Percentiles rank a stretch among this genome's conserved stretches.
Conservation (phyloP, 2,888 invertebrate genomes). For the Blastobasis adustella region DNA sequence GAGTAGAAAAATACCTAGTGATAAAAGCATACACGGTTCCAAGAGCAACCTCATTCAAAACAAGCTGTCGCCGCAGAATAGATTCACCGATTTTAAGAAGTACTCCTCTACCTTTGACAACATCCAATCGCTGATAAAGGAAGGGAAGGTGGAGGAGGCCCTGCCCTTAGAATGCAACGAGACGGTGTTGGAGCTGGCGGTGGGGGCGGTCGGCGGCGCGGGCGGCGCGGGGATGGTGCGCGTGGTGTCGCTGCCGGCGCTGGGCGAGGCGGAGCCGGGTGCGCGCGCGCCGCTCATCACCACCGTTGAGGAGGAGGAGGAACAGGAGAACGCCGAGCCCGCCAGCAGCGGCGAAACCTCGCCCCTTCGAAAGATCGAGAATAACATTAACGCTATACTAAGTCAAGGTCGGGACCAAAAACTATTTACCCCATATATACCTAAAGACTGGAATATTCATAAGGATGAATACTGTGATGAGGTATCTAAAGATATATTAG, state of each 20-base stretch:
- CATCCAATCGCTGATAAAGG: constrained; percentile 82
- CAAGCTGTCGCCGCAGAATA: constrained; percentile 71
- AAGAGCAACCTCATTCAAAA: constrained; percentile 49
- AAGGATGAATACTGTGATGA: constrained; percentile 74
- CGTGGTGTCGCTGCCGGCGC: constrained; percentile 80
- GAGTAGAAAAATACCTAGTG: constrained; percentile 54
- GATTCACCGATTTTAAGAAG: constrained; percentile 78
- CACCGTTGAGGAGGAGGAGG: constrained; percentile 83
- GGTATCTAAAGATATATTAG: constrained; percentile 68
- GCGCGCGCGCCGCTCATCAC: constrained; percentile 79
- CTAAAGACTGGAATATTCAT: constrained; percentile 75
- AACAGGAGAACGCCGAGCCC: constrained; percentile 77
- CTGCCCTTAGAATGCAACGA: constrained; percentile 68
- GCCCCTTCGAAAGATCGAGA: constrained; percentile 81
- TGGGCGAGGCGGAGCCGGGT: constrained; percentile 63
- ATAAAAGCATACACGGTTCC: constrained; percentile 39
- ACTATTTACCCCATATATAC: constrained; percentile 68
- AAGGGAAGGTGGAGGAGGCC: constrained; percentile 78
- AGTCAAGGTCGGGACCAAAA: constrained; percentile 75
- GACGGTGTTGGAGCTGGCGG: constrained; percentile 77
- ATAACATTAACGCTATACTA: constrained; percentile 81
- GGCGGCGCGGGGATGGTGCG: constrained; percentile 79
- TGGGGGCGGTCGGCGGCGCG: constrained; percentile 77
- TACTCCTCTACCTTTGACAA: constrained; percentile 86
- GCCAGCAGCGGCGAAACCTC: constrained; percentile 78